Evolutionary conservation across 2,797 vertebrate genomes (phyloP), one percentile per base, ranked within the genome.

Genomic region (Galaxias olidus): DNA sequence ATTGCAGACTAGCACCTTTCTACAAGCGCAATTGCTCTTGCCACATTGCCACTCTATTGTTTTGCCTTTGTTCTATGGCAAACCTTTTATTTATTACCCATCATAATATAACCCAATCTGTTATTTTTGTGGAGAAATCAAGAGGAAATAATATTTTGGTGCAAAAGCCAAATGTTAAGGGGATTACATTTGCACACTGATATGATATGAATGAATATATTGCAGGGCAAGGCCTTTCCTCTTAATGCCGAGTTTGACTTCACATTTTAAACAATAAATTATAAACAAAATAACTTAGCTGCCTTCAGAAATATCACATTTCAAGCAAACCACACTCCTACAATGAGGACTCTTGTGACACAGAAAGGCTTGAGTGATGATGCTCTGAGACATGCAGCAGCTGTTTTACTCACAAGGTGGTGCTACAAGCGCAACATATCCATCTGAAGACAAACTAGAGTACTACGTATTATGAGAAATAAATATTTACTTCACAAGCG

Each of bases 361-460:
- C 30, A 30, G 30, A 30, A 30, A 30, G 30, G 30, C 30, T 30
- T 30, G 30, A 3, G 30, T 30, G 2, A 30, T 30, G n/a, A n/a
- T n/a, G n/a, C 30, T 30, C 30, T 40, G 19, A 71, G 66, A 60
- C 66, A 71, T 90, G 90, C 72, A 90, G 74, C 83, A 77, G 84
- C 86, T 73, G 65, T 63, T 88, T 86, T 77, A 79, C 89, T 88
- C 89, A 89, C 89, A 88, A 89, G 90, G 82, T 88, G 89, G 89
- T 86, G 90, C 87, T 90, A 84, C 86, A 84, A 85, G 86, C 84
- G 86, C 79, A 86, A 87, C 79, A 80, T 67, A 66, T 51, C 13
- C 12, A 60, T 51, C 69, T 74, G 49, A 65, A 55, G 61, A 58
- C 69, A 71, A 67, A 61, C 62, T 58, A 14, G 45, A 58, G 57